Base-by-base conservation (phyloP, 2,888 invertebrate species). In the Eremobia ochroleuca region DNA sequence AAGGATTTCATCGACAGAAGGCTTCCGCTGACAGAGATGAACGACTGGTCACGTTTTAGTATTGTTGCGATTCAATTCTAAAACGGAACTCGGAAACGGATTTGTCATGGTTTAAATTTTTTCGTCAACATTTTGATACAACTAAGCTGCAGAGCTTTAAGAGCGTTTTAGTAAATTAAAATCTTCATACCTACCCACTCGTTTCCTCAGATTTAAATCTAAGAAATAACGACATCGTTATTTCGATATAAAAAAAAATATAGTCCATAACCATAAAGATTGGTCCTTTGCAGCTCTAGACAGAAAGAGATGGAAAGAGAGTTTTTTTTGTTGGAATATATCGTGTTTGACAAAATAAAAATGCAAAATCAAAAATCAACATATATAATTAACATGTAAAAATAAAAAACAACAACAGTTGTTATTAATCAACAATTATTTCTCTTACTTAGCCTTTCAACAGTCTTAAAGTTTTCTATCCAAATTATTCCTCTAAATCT, bases 1-100 rank as follows among this genome's bases (percentile, higher is more conserved):
- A 80, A 75, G 81, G 84, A 84, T 86, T 85, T 82, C 73, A 88
- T 83, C 79, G 80, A 73, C 83, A 74, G 55, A 59, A 72, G 68
- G 49, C 74, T 73, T 74, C 68, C 69, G 72, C 31, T 84, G 85
- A 84, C 88, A 79, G 78, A 79, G 86, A 87, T 71, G 74, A 83
- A 89, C 80, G 86, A 78, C 52, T 66, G 68, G 75, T 77, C 76
- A 78, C 83, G 79, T 78, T 83, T 78, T 69, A 66, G 34, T 86
- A 83, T 79, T 75, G 65, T 68, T 67, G 65, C 59, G 46, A 55
- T 83, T 72, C 46, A 67, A 85, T 83, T 83, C 70, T 49, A 71
- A 73, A 82, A 66, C 13, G 31, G 72, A 66, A 82, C 67, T 68
- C 21, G 59, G 21, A 55, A 65, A 59, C 61, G 43, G 43, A 52